Conservation (phyloP, 2,113 vertebrate genomes). For the Macheiramphus alcinus region DNA sequence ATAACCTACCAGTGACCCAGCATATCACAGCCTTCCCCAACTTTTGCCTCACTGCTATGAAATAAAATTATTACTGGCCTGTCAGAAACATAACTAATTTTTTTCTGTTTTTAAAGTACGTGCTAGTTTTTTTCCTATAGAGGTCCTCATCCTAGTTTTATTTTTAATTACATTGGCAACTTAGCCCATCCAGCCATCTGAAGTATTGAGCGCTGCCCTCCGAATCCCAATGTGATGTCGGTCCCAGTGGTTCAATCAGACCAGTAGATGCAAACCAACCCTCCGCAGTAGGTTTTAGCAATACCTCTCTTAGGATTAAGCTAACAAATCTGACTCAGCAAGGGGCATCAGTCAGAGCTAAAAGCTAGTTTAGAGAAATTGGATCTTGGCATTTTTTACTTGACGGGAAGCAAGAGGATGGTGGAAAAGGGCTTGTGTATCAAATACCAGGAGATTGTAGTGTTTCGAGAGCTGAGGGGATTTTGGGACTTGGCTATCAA, state of each 20-base stretch:
- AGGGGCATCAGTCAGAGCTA: background rate
- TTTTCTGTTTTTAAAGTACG: background rate
- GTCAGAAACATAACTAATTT: background rate
- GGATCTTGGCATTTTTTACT: background rate
- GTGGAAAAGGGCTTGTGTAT: background rate
- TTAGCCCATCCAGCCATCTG: background rate
- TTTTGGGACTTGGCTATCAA: constrained; percentile 22
- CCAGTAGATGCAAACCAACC: background rate
- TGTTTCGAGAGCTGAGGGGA: background rate
- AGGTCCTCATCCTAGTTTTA: background rate
- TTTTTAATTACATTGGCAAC: background rate
- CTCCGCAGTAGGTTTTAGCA: background rate
- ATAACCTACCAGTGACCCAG: background rate
- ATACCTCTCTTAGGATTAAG: background rate
- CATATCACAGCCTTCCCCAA: background rate
- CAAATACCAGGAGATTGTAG: background rate
- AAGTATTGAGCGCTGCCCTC: background rate
- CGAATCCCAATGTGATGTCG: rapidly evolving
- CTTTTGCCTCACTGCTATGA: background rate
- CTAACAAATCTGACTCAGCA: background rate
- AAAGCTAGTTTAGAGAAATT: constrained; percentile 1
- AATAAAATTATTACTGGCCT: background rate
- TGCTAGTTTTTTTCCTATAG: background rate
- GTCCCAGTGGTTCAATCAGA: background rate
- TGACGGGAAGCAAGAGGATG: background rate